Base-by-base conservation (phyloP, 2,797 vertebrate genomes). In the Toxotes lorentzi region DNA sequence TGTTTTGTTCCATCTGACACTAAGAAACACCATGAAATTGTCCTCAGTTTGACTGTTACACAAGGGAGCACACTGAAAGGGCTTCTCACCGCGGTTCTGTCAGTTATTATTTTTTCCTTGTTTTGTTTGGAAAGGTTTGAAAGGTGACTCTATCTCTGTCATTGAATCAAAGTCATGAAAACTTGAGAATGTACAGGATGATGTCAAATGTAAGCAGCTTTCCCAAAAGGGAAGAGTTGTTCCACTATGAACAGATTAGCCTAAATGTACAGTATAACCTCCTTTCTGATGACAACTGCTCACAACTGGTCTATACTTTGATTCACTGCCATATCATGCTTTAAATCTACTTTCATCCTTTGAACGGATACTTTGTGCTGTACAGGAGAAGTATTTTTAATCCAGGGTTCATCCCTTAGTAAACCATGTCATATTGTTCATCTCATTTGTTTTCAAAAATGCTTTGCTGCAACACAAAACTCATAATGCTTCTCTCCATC, bases 171-270 rank as follows among this genome's bases (percentile, higher is more conserved):
- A 65, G 40, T 70, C 53, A 24, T 30, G 57, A 74, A 81, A 88
- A 84, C 82, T 83, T 81, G 66, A 83, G 80, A 87, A 88, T 75
- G 88, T 91, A 89, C 78, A 70, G 67, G 78, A 88, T 81, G 85
- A 88, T 89, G 87, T 91, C 83, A 90, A 78, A 80, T 11, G 71
- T 47, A 66, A 62, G 57, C 79, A 67, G 81, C 56, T 82, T 82
- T 70, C 82, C 68, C 47, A 68, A 43, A 57, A 66, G 40, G 40
- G 69, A 66, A 53, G 63, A 47, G 74, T 50, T 66, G 48, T 63
- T 73, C 34, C 27, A 59, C 56, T 11, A 47, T 35, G 34, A 75
- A 68, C 43, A 85, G 76, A 86, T 78, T 54, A 80, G 27, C 57
- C 76, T 66, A 59, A 71, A 81, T 73, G 57, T 70, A 57, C 61